Evolutionary conservation across 2,113 vertebrate genomes (phyloP).

Genomic region (Tamias sibiricus): DNA sequence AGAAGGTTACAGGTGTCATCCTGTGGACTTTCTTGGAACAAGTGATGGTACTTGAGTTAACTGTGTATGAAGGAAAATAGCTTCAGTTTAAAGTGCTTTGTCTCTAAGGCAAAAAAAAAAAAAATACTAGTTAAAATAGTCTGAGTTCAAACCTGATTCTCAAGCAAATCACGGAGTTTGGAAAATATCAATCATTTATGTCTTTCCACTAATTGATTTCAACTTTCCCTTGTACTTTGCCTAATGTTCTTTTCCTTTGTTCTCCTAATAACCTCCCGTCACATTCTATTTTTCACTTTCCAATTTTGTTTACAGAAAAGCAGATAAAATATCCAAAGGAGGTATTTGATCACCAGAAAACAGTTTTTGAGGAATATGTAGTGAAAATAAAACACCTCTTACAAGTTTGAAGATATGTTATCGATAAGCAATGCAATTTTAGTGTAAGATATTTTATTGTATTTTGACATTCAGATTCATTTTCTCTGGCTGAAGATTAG

Average conservation of each 20-base stretch:
- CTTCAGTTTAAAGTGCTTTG: not conserved
- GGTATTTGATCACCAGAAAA: constrained; percentile 34
- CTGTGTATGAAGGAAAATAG: not conserved
- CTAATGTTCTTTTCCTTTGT: not conserved
- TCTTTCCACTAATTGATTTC: not conserved
- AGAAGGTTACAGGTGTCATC: not conserved
- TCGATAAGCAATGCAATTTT: constrained; percentile 61
- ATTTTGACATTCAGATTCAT: constrained; percentile 67
- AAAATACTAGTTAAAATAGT: not conserved
- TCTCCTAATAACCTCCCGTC: not conserved
- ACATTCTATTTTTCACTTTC: constrained; percentile 19
- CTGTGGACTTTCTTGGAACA: not conserved
- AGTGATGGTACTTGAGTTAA: not conserved
- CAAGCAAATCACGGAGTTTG: not conserved
- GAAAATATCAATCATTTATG: not conserved
- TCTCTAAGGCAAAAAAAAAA: not conserved
- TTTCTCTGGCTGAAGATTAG: constrained; percentile 54
- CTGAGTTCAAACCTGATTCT: not conserved
- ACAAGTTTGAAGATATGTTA: constrained; percentile 20
- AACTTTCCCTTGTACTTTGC: not conserved
- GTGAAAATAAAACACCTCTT: constrained; percentile 6
- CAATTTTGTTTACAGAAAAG: constrained; percentile 55
- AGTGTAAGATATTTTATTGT: constrained; percentile 40
- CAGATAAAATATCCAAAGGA: constrained; percentile 23
- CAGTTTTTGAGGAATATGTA: not conserved